These are phyloP conservation scores for Pseudoips prasinana DNA, from an alignment of 2,888 invertebrate species.

Conservation along the genomic window DNA sequence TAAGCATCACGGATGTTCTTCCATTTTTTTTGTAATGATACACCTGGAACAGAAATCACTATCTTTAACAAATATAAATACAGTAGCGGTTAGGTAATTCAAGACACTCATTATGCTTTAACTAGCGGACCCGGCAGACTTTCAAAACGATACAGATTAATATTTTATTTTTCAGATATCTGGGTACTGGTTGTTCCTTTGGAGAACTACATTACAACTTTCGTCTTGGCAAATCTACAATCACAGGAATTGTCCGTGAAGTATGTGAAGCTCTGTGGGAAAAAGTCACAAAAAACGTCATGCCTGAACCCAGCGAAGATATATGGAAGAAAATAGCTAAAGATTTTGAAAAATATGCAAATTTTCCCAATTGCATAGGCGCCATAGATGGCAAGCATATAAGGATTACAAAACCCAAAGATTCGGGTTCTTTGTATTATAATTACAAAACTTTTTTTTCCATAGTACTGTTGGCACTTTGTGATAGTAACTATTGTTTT, in stretches of 20 bases:
- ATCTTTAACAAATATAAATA: constrained; percentile 16
- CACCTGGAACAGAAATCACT: constrained; percentile 23
- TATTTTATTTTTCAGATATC: constrained; percentile 33
- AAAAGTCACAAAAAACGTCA: constrained; percentile 19
- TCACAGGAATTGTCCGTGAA: constrained; percentile 31
- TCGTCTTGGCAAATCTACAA: constrained; percentile 35
- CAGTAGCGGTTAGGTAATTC: too few species aligned
- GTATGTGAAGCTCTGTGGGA: constrained; percentile 33
- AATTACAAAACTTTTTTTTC: constrained; percentile 35
- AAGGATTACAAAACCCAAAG: constrained; percentile 22
- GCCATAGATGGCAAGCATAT: constrained; percentile 36
- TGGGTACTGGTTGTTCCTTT: constrained; percentile 33
- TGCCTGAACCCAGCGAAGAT: constrained; percentile 25
- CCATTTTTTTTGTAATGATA: constrained; percentile 30
- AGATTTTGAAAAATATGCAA: constrained; percentile 28
- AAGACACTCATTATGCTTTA: too few species aligned
- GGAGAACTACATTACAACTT: constrained; percentile 27
- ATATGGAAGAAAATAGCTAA: constrained; percentile 28
- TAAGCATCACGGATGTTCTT: constrained; percentile 34
- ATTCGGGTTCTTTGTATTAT: constrained; percentile 31
- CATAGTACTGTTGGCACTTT: constrained; percentile 35
- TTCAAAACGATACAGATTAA: too few species aligned
- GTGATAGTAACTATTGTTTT: constrained; percentile 32
- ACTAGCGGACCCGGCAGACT: too few species aligned
- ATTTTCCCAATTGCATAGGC: constrained; percentile 37